Evolutionary conservation across 2,797 vertebrate species (phyloP).

Genomic region (Sebastolobus altivelis): DNA sequence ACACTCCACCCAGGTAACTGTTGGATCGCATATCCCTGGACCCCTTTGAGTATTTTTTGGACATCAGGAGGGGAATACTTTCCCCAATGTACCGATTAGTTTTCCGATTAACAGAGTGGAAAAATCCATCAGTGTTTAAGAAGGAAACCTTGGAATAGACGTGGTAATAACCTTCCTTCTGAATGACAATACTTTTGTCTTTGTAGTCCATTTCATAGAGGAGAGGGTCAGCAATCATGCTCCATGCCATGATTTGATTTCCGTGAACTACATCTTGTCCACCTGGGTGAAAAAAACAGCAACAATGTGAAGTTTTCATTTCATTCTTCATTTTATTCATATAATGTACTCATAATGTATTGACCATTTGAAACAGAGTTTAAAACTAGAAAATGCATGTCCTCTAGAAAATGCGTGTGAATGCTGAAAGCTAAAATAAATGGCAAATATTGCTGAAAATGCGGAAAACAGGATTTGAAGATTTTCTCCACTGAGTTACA

Average conservation of each 20-base stretch:
- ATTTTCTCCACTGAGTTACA: not conserved
- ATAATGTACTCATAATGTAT: not conserved
- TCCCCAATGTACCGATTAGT: not conserved
- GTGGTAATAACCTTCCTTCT: conserved; percentile 80
- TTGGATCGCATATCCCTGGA: conserved; percentile 23
- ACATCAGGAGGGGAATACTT: conserved; percentile 65
- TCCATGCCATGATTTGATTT: conserved; percentile 71
- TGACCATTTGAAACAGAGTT: not conserved
- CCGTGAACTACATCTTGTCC: conserved; percentile 17
- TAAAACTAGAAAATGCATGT: not conserved
- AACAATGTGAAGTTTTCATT: not conserved
- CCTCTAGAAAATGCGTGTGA: not conserved
- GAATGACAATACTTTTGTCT: conserved; percentile 62
- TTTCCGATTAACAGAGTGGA: conserved; percentile 59
- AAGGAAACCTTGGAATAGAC: conserved; percentile 84
- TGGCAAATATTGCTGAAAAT: not conserved
- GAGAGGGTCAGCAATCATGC: conserved; percentile 1
- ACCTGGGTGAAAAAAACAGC: conserved; percentile 35
- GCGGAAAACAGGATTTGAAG: not conserved
- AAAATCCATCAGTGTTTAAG: fast-evolving
- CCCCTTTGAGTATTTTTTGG: conserved; percentile 24
- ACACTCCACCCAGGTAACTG: conserved; percentile 83
- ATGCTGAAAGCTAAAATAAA: not conserved
- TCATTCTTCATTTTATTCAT: not conserved
- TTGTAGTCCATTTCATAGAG: conserved; percentile 69